Evolutionary conservation across 2,888 invertebrate genomes (phyloP), one percentile per base, ranked within the genome.

Genomic region (Zygogramma bicolorata): DNA sequence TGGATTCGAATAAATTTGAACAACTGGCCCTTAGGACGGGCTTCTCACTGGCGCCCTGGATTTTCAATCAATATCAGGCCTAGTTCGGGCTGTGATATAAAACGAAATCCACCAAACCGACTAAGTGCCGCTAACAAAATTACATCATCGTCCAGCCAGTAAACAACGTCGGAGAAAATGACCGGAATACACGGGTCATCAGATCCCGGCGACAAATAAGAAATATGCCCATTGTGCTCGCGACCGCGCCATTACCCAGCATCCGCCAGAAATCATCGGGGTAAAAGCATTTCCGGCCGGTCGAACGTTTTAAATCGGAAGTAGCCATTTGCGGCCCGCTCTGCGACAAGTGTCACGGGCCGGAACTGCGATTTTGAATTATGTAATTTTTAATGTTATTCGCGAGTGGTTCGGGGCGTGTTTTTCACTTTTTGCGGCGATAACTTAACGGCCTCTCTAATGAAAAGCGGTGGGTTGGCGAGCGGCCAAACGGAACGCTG

Each of bases 281-380:
- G 63, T 63, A 63, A 63, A 63, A 63, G 63, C 63, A 29, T 46
- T 63, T 63, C 63, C 63, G 42, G n/a, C 38, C 34, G 62, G 25
- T 60, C 70, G 73, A 73, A 70, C 73, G 53, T 84, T 86, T 86
- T 85, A 86, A 86, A 85, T 84, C 84, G 86, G 86, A 86, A 84
- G 81, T 82, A 81, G 84, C 84, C 84, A 86, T 86, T 86, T 85
- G 84, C 82, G 80, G 79, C 79, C 79, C 80, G 79, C 80, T 80
- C 82, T 80, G n/a, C n/a, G 85, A 85, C 85, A 84, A 84, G 83
- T 85, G 85, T 86, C 86, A 85, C 73, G 79, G 77, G 78, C 81
- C 84, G 86, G 86, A 86, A 84, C 79, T 71, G 79, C 77, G 81
- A 81, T 85, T 86, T 86, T 86, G 86, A 86, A 84, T 85, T 86